Evolutionary conservation across 2,797 vertebrate species (phyloP).

Genomic region (Micropoecilia bifurca): DNA sequence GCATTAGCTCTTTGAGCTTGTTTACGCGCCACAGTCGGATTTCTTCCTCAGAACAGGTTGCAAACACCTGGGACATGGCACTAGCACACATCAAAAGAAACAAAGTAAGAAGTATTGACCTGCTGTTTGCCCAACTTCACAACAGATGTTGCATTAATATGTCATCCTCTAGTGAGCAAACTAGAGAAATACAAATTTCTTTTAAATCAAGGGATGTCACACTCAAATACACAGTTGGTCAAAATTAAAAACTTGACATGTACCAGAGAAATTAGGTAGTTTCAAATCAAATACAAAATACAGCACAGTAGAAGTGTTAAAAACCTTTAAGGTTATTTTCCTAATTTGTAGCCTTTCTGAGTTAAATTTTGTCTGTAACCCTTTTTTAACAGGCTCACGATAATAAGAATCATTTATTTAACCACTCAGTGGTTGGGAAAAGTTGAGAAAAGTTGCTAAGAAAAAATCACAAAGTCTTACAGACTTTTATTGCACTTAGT

Average conservation of each 20-base stretch:
- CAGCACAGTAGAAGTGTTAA: not conserved
- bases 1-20: conserved; percentile 85
- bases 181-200: not conserved
- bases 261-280: not conserved
- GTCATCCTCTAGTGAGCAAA: conserved; percentile 59
- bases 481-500: conserved; percentile 55
- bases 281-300: not conserved
- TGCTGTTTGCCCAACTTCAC: not conserved
- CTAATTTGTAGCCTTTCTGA: not conserved
- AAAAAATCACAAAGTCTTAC: conserved; percentile 67
- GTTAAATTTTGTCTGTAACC: not conserved
- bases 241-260: not conserved
- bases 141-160: conserved; percentile 12
- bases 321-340: not conserved
- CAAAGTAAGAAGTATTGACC: not conserved
- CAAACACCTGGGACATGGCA: conserved; percentile 87
- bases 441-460: too few species aligned
- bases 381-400: not conserved
- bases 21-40: conserved; percentile 89
- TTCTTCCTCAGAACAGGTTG: conserved; percentile 87
- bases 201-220: too few species aligned
- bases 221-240: not conserved
- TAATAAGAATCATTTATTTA: not conserved
- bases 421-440: not conserved
- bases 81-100: conserved; percentile 67